phyloP scores from a whole-genome alignment of 1,140 invertebrate species.

The Portunus trituberculatus region DNA sequence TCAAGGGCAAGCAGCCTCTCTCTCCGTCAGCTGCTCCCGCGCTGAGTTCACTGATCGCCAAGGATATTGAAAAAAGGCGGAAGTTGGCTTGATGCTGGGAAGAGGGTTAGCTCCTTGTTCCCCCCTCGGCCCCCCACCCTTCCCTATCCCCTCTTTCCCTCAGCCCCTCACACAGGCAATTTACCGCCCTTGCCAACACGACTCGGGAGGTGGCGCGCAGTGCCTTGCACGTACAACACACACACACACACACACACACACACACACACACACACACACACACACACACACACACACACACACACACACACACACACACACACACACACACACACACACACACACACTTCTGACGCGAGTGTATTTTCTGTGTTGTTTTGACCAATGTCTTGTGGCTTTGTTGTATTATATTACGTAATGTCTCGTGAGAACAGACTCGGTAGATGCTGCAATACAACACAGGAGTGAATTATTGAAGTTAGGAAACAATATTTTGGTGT shows the following conservation, averaged over 20 bases:
- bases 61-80: conserved; percentile 31
- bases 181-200: neutral
- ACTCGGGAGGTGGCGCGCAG: neutral
- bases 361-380: neutral
- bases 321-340: neutral
- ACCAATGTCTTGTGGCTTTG: neutral
- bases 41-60: conserved; percentile 52
- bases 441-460: neutral
- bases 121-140: neutral
- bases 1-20: neutral
- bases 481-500: neutral
- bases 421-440: neutral
- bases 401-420: neutral
- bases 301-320: neutral
- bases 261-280: neutral
- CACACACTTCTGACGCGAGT: neutral
- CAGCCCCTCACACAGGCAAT: neutral
- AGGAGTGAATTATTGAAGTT: neutral
- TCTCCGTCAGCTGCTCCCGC: neutral
- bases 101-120: conserved; percentile 47
- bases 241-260: neutral
- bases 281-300: neutral
- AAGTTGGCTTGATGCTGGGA: conserved; percentile 43
- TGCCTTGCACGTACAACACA: neutral
- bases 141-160: neutral